Evolutionary conservation across 2,888 invertebrate species (phyloP), one percentile per base, ranked within the genome.

Genomic region (Noctua fimbriata): DNA sequence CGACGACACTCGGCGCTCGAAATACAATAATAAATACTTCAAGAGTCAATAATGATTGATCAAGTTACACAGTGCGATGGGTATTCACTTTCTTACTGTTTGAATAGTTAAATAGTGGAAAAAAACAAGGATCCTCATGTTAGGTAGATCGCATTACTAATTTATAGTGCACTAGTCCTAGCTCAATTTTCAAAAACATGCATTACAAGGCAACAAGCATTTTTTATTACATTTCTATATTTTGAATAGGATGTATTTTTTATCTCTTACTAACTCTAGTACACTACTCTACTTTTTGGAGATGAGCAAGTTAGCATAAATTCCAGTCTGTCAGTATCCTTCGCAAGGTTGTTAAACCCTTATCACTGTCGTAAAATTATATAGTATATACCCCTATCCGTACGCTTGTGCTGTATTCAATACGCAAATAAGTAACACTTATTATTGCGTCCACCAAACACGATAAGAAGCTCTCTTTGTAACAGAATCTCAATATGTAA

Each of bases 341-440:
- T 49, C 32, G 69, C 49, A 81, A 69, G 86, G 86, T 82, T 82
- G 47, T 81, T 82, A 81, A 85, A 85, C 86, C 63, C 63, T 82
- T 85, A 86, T 82, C 82, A 65, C 28, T 55, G 41, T 69, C 10
- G 58, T 47, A 70, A 9, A 55, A 70, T 63, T 16, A 32, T 14
- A 32, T 47, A 69, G 77, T 36, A 36, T 55, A 69, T 67, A 66
- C 41, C 69, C 49, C 52, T 58, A 79, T 71, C 66, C 44, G 16
- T 49, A 52, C 52, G 60, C 63, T 71, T 82, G 73, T 70, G 52
- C 65, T 80, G 71, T 77, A 71, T 76, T 77, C 63, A 44, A 60
- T 47, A 73, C 80, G 69, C 76, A 76, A 79, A 89, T 84, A 77
- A 80, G 49, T 84, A 73, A 75, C 76, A 32, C n/a, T 65, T 58